phyloP scores from a whole-genome alignment of 2,113 vertebrate species.

The Lynx canadensis region DNA sequence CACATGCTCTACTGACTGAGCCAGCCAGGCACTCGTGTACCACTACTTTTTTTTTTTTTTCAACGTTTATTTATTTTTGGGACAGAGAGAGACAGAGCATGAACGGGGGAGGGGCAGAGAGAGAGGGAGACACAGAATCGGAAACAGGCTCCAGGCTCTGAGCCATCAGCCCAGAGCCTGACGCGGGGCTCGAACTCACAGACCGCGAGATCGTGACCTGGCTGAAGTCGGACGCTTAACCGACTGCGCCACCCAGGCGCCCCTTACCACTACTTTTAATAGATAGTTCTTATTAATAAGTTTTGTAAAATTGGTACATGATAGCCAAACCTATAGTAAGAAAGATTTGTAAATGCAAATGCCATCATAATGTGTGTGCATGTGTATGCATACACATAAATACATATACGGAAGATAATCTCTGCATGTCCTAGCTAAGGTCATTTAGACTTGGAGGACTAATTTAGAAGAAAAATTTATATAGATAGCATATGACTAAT shows the following conservation, averaged over 20 bases:
- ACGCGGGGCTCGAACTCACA: no score
- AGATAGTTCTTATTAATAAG: conserved; percentile 28
- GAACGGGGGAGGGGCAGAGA: no score
- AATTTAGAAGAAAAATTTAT: conserved; percentile 4
- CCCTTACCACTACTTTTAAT: background rate
- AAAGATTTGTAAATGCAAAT: background rate
- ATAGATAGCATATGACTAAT: background rate
- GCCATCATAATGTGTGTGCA: background rate
- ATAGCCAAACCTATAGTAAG: background rate
- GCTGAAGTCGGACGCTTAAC: no score
- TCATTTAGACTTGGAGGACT: background rate
- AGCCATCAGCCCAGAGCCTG: no score
- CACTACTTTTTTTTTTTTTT: background rate
- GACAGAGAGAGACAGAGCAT: no score
- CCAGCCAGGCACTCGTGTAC: background rate
- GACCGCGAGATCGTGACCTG: no score
- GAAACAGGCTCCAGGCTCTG: no score
- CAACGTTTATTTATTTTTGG: no score
- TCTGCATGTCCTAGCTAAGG: conserved; percentile 21
- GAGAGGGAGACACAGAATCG: no score
- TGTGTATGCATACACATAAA: background rate
- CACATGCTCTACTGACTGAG: no score
- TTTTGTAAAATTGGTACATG: background rate
- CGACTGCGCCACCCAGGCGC: no score
- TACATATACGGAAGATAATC: background rate